These are phyloP conservation scores for Scarus forsteni DNA, from an alignment of 2,797 vertebrate species.

Conservation along the genomic window DNA sequence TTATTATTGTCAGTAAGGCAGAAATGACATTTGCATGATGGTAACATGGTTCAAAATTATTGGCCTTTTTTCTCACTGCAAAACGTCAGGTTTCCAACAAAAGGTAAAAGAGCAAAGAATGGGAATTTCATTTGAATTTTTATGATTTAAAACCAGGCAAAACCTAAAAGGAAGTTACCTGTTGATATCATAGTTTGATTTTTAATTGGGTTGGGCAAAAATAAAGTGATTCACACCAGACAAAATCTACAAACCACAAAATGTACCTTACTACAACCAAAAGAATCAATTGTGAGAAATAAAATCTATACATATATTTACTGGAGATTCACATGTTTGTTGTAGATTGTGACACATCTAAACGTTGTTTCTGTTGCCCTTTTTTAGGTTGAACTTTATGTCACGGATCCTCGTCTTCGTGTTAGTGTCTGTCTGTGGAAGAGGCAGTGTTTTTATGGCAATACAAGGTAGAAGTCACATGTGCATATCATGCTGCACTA, in stretches of 20 bases:
- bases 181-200: conserved; percentile 35
- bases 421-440: conserved; percentile 83
- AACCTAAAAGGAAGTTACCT: conserved; percentile 8
- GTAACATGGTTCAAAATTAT: conserved; percentile 35
- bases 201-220: conserved; percentile 78
- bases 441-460: conserved; percentile 94
- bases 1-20: conserved; percentile 74
- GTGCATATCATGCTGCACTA: conserved; percentile 99
- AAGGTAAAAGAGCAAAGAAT: conserved; percentile 10
- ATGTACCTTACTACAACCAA: conserved; percentile 76
- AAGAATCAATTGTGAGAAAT: conserved; percentile 78
- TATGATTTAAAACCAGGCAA: conserved; percentile 76
- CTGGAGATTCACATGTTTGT: conserved; percentile 52
- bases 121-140: background rate
- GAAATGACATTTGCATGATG: conserved; percentile 65
- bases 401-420: conserved; percentile 70
- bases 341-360: conserved; percentile 25
- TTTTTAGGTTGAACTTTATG: conserved; percentile 29
- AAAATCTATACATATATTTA: conserved; percentile 75
- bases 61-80: conserved; percentile 17
- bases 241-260: conserved; percentile 80
- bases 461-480: conserved; percentile 91
- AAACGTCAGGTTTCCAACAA: conserved; percentile 16
- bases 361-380: conserved; percentile 14
- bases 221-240: conserved; percentile 81